phyloP scores from a whole-genome alignment of 2,888 invertebrate species.

The Callimorpha dominula region DNA sequence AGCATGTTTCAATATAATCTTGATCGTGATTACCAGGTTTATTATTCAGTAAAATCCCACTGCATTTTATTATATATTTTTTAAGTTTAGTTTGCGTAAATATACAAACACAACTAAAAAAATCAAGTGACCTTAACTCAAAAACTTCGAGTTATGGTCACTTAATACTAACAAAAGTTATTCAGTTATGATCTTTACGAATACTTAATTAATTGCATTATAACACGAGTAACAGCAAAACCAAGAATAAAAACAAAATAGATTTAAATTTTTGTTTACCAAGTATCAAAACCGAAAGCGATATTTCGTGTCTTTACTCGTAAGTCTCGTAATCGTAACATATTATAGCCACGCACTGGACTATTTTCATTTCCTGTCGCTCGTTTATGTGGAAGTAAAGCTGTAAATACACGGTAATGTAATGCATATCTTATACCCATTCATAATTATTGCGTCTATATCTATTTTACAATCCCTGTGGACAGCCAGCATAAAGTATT shows the following conservation, averaged over 20 bases:
- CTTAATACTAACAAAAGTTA: neutral
- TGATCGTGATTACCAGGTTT: neutral
- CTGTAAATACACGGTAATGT: slow-evolving; percentile 48
- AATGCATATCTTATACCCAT: slow-evolving; percentile 44
- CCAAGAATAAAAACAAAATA: no score
- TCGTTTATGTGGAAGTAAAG: slow-evolving; percentile 48
- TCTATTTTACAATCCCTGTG: slow-evolving; percentile 47
- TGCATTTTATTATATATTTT: neutral
- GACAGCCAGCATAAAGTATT: slow-evolving; percentile 55
- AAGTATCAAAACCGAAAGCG: neutral
- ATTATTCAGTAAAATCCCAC: neutral
- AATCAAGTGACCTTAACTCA: neutral
- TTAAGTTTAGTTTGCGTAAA: no score
- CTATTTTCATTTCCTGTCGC: slow-evolving; percentile 44
- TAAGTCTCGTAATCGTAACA: neutral
- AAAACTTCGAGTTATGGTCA: neutral
- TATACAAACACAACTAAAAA: neutral
- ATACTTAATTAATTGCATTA: neutral
- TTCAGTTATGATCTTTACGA: neutral
- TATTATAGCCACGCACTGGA: neutral
- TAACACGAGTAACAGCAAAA: neutral
- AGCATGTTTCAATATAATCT: neutral
- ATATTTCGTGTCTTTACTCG: neutral
- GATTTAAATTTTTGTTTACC: neutral
- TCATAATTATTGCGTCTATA: slow-evolving; percentile 53